phyloP scores from a whole-genome alignment of 1,140 invertebrate species.

The Apis dorsata region DNA sequence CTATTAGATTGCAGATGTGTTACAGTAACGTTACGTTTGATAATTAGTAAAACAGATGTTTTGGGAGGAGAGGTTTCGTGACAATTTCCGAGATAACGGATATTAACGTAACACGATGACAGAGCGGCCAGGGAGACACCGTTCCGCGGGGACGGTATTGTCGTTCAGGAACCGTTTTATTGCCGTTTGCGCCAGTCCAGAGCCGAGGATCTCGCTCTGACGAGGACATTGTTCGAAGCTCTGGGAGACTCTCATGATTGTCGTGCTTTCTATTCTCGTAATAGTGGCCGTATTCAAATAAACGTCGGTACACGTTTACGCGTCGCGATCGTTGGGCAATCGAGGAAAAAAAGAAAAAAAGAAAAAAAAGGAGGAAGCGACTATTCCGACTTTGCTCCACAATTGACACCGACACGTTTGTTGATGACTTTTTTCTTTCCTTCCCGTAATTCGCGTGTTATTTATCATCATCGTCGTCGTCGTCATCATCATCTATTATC shows the following conservation, averaged over 20 bases:
- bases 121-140: constrained; percentile 9
- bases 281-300: constrained; percentile 75
- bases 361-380: constrained; percentile 43
- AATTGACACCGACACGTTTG: constrained; percentile 4
- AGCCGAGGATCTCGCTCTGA: constrained; percentile 50
- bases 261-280: constrained; percentile 75
- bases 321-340: constrained; percentile 72
- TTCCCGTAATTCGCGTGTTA: background rate
- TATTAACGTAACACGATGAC: constrained; percentile 26
- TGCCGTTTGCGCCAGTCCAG: constrained; percentile 70
- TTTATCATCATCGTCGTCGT: no score
- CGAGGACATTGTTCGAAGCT: constrained; percentile 76
- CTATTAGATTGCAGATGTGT: no score
- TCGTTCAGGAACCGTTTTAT: constrained; percentile 72
- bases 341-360: constrained; percentile 32
- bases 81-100: background rate
- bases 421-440: background rate
- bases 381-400: constrained; percentile 38
- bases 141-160: constrained; percentile 61
- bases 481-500: no score
- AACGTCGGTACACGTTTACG: constrained; percentile 68
- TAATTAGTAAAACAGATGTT: no score
- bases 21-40: no score
- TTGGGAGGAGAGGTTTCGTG: background rate
- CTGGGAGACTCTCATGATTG: constrained; percentile 80